Base-by-base conservation (phyloP, 2,888 invertebrate species). In the Caenorhabditis becei region DNA sequence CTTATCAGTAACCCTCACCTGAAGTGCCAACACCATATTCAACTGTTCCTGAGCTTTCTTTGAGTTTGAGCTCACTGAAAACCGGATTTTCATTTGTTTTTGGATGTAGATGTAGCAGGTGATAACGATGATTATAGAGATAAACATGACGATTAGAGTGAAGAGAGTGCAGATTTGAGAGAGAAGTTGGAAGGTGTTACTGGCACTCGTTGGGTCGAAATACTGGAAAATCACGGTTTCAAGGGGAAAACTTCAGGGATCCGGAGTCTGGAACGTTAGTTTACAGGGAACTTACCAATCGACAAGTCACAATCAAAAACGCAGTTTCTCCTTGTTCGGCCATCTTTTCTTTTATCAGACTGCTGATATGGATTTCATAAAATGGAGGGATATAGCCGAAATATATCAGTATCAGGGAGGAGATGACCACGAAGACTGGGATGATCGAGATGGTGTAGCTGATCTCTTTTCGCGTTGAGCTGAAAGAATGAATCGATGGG, bases 21-120 rank as follows among this genome's bases (percentile, higher is more conserved):
- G 41, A 10, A 41, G 16, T 3, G 41, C 41, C 14, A 75, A 51
- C 10, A 66, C 61, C 53, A 35, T 41, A 23, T 66, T 78, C 53
- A 78, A 26, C 20, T 78, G 78, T 32, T 78, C 71, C 35, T 78
- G 78, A n/a, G 78, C 26, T 32, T 54, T 71, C 18, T 23, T 49
- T 3, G 71, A 53, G 10, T 26, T 69, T 0, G 56, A 58, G 35
- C 77, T 77, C 3, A 53, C 37, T 1, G 53, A 28, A 16, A 59
- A 62, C 32, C 71, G 59, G 7, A 44, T 23, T 28, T 53, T 66
- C 67, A 71, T 66, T 32, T 67, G 61, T 23, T 26, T 35, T 24
- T 41, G 53, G 24, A 78, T 78, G 16, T 26, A 66, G 37, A 66
- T 28, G 32, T 65, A 41, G 18, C 78, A 71, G 2, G 59, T 2